These are phyloP conservation scores for Cremastobaeus sp. DNA, from an alignment of 2,888 invertebrate species.

Conservation along the genomic window DNA sequence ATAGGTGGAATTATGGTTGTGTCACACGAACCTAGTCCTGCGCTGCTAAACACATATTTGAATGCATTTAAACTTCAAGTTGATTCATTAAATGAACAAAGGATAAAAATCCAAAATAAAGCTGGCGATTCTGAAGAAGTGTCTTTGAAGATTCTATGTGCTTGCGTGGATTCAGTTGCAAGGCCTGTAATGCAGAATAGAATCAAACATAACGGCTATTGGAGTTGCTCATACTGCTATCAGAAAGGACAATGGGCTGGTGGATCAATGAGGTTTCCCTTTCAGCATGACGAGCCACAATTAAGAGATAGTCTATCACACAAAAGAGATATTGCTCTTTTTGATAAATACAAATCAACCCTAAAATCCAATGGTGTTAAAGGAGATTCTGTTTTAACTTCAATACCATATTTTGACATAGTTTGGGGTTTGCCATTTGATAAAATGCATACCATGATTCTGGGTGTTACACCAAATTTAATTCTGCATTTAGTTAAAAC, in stretches of 20 bases:
- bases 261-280: conserved; percentile 27
- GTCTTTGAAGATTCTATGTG: conserved; percentile 13
- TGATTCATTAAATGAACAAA: conserved; percentile 12
- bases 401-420: conserved; percentile 30
- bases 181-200: conserved; percentile 30
- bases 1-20: conserved; percentile 23
- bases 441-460: conserved; percentile 43
- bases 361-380: conserved; percentile 32
- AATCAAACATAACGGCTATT: conserved; percentile 20
- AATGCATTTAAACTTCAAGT: conserved; percentile 5
- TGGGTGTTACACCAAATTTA: conserved; percentile 16
- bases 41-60: conserved; percentile 25
- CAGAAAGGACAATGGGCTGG: conserved; percentile 16
- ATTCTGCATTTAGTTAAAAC: conserved; percentile 9
- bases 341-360: conserved; percentile 4
- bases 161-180: conserved; percentile 35
- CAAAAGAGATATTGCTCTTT: conserved; percentile 9
- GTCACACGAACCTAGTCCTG: conserved; percentile 21
- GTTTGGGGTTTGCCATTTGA: conserved; percentile 37
- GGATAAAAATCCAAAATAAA: conserved; percentile 2
- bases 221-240: conserved; percentile 31
- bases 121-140: background rate
- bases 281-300: conserved; percentile 4
- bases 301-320: conserved; percentile 18
- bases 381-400: conserved; percentile 23